Base-by-base conservation (phyloP, 1,140 invertebrate genomes). In the Spodoptera frugiperda region DNA sequence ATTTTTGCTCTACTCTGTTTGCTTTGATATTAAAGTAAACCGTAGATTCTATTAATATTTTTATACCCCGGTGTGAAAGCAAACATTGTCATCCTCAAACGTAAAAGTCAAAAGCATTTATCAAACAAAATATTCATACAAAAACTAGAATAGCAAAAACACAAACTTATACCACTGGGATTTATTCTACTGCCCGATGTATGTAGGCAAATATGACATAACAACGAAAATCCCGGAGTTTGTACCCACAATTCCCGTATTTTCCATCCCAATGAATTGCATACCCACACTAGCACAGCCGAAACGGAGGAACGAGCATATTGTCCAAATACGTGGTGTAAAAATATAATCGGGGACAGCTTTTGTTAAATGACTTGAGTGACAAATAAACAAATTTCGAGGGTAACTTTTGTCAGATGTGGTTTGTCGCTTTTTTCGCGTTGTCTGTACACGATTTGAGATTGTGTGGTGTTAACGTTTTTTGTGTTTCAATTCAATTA, bases 341-440 rank as follows among this genome's bases (percentile, higher is more conserved):
- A 75, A 75, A 54, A 63, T 75, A 75, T 57, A 30, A n/a, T 8
- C 57, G 25, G 46, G 46, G 25, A 53, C 48, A 39, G 59, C 15
- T 75, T 75, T 53, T 75, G 72, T 75, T 75, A 75, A 75, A 75
- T 75, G 72, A 75, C 48, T 49, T 75, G 59, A 75, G 72, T 75
- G 59, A 65, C 72, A 75, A 75, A 73, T 61, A 72, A 72, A 75
- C 59, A 75, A 75, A 75, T 65, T 44, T 51, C 48, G 46, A 33
- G 59, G 59, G 15, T 46, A 25, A 39, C 49, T 65, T 59, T 30
- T 59, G n/a, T 19, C 49, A 17, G n/a, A 54, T 75, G 71, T 54
- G 48, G 48, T 46, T 61, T 51, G 55, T 5, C 54, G 19, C 59
- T 75, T 75, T 75, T 75, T 65, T 51, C 5, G n/a, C 15, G 17